These are phyloP conservation scores for Limnodromus scolopaceus DNA, from an alignment of 2,797 vertebrate species.

Conservation along the genomic window DNA sequence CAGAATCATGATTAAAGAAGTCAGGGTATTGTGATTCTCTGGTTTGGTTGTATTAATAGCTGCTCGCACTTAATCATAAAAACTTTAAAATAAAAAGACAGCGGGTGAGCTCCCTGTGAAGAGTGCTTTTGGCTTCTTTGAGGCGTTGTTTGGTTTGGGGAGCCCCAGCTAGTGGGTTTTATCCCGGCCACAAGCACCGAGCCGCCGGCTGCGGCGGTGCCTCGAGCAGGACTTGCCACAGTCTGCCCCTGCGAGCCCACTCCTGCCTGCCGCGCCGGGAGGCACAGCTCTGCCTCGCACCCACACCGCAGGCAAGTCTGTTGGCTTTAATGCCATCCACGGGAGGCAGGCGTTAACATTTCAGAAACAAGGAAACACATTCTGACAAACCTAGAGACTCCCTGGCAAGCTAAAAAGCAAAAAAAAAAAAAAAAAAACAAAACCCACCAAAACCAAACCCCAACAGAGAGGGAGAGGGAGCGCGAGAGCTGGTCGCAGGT, in stretches of 20 bases:
- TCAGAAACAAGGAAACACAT: not conserved
- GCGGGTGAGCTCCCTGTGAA: not conserved
- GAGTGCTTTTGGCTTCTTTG: not conserved
- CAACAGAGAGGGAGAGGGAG: rapidly evolving
- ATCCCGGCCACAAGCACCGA: rapidly evolving
- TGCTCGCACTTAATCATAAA: not conserved
- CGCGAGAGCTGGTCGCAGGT: rapidly evolving
- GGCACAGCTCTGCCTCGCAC: not conserved
- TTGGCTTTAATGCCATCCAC: not conserved
- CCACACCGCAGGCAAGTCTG: not conserved
- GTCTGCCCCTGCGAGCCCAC: not conserved
- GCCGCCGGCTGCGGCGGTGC: not conserved
- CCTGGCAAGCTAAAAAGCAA: not conserved
- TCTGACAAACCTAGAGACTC: not conserved
- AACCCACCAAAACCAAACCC: not conserved
- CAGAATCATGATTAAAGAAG: not conserved
- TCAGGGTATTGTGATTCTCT: not conserved
- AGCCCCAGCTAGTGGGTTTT: not conserved
- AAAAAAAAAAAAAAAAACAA: not conserved
- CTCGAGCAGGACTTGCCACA: not conserved
- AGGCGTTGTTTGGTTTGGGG: not conserved
- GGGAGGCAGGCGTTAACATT: not conserved
- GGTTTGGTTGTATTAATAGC: not conserved
- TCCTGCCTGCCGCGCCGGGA: not conserved
- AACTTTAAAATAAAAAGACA: not conserved